Conservation (phyloP, 2,113 vertebrate genomes). For the Triplophysa dalaica region DNA sequence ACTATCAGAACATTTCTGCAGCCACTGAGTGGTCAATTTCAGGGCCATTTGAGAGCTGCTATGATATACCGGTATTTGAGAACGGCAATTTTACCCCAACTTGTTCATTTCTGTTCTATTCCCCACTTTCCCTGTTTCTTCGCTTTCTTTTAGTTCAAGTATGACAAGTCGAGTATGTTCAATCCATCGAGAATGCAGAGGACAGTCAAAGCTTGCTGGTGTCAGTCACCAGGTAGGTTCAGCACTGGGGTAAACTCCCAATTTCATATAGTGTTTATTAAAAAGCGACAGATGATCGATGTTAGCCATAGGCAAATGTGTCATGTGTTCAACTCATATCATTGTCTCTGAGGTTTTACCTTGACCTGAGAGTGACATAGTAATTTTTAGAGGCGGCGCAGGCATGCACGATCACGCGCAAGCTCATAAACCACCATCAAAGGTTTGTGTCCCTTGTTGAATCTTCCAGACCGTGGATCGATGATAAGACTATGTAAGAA, state of each 20-base stretch:
- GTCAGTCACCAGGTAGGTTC: neutral
- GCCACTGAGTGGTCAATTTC: neutral
- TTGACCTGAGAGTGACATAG: neutral
- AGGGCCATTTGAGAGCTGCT: neutral
- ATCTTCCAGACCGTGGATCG: constrained; percentile 25
- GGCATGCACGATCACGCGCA: neutral
- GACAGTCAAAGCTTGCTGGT: neutral
- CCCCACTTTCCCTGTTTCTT: neutral
- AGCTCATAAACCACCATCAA: neutral
- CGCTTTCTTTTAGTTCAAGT: constrained; percentile 8
- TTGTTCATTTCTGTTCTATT: neutral
- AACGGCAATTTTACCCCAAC: neutral
- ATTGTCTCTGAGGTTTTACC: constrained; percentile 30
- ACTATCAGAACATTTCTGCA: neutral
- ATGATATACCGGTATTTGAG: constrained; percentile 15
- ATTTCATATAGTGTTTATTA: constrained; percentile 27
- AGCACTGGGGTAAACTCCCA: neutral
- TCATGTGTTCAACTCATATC: neutral
- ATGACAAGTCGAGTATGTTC: constrained; percentile 10
- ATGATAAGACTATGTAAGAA: neutral
- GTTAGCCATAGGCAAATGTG: constrained; percentile 20
- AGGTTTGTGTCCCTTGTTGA: neutral
- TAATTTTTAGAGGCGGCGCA: neutral
- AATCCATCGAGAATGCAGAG: constrained; percentile 2
- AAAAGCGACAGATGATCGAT: constrained; percentile 21